phyloP scores from a whole-genome alignment of 1,140 invertebrate genomes.

The Camponotus pennsylvanicus region DNA sequence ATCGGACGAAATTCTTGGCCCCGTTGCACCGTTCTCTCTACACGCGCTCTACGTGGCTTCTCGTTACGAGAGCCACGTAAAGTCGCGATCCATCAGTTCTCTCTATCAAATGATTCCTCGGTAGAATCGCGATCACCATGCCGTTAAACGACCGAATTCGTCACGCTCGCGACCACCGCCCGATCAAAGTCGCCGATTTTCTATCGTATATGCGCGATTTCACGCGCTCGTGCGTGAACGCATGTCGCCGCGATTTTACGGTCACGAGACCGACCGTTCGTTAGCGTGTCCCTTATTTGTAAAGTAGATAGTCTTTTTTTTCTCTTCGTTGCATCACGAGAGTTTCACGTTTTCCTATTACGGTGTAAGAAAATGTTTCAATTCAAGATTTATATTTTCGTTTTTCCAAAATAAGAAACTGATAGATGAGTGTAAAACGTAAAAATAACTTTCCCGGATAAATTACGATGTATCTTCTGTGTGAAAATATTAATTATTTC shows the following conservation, averaged over 20 bases:
- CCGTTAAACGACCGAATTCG: slow-evolving; percentile 66
- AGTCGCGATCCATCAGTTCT: not conserved
- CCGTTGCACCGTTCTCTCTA: slow-evolving; percentile 64
- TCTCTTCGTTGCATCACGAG: not conserved
- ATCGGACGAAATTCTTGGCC: slow-evolving; percentile 53
- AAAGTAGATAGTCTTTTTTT: not conserved
- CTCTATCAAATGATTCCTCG: not conserved
- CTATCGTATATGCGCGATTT: slow-evolving; percentile 29
- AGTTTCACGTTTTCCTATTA: slow-evolving; percentile 19
- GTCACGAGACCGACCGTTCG: slow-evolving; percentile 37
- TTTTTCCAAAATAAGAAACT: no score
- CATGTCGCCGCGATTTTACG: slow-evolving; percentile 32
- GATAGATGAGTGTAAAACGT: no score
- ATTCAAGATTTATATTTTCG: no score
- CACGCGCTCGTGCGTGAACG: slow-evolving; percentile 54
- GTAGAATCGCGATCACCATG: slow-evolving; percentile 64
- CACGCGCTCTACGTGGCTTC: not conserved
- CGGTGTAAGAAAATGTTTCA: not conserved
- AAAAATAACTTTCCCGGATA: no score
- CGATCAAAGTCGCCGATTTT: slow-evolving; percentile 46
- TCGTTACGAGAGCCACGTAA: slow-evolving; percentile 6
- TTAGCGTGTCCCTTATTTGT: slow-evolving; percentile 50
- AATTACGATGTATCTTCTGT: no score
- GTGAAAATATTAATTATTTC: not conserved
- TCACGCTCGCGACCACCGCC: slow-evolving; percentile 6